Evolutionary conservation across 2,797 vertebrate genomes (phyloP), one percentile per base, ranked within the genome.

Genomic region (Spheniscus humboldti): DNA sequence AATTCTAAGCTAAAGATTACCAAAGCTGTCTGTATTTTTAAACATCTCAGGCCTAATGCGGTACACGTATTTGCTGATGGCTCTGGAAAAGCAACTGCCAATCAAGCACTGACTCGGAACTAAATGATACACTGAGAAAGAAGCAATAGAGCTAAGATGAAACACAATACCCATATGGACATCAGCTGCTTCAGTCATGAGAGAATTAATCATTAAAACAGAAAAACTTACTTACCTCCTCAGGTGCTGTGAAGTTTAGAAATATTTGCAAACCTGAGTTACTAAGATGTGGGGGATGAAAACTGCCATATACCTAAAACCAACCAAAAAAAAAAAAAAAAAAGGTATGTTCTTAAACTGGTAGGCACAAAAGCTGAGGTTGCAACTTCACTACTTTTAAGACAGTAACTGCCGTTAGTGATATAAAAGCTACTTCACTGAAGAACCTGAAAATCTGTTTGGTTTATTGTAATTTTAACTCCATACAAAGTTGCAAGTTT

Each of bases 131-230:
- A 9, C 18, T 30, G 59, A 91, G 78, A 71, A 62, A 81, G 35
- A 19, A 50, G 31, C 55, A 77, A 43, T 8, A 62, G 57, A 88
- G 55, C 41, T 4, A 37, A 87, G 43, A 92, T 23, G n/a, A 85
- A 93, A 72, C 76, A 78, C 39, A 53, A 22, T 12, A 48, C 13
- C 56, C 67, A 50, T 60, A 23, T 19, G 87, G 85, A 48, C 87
- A 88, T 79, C 45, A 86, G 85, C 48, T 91, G 79, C 72, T 95
- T 55, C 88, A 91, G 67, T 30, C 73, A 68, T 79, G 48, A 66
- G 60, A 91, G 24, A 95, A 83, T 57, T 76, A 87, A 56, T 41
- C 33, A 35, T 41, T 48, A 55, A 57, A 94, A 6, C 25, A 77
- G 56, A 60, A 78, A 94, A 63, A 86, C 53, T 56, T 95, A 86